These are phyloP conservation scores for Ryuthela nishihirai DNA, from an alignment of 2,888 invertebrate species.

Conservation along the genomic window DNA sequence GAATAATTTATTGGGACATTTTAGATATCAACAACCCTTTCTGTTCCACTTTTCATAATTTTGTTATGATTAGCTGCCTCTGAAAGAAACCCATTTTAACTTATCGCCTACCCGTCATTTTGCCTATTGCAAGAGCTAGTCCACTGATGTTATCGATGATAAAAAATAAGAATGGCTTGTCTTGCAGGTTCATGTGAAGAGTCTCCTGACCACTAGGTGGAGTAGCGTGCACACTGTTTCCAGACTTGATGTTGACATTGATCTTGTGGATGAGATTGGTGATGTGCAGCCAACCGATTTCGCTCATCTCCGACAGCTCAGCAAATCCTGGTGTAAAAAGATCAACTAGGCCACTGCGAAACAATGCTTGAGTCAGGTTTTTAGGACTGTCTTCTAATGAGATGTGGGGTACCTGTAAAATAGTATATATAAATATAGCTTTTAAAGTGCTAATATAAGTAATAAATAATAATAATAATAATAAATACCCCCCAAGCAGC, in stretches of 20 bases:
- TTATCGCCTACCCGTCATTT: constrained; percentile 31
- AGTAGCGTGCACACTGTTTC: constrained; percentile 14
- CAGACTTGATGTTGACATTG: constrained; percentile 36
- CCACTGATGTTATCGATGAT: constrained; percentile 43
- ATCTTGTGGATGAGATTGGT: constrained; percentile 43
- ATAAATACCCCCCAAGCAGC: no score
- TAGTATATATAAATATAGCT: no score
- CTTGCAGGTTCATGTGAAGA: constrained; percentile 27
- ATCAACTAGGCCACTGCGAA: constrained; percentile 40
- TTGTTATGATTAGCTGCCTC: no score
- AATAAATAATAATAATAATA: no score
- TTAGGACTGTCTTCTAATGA: constrained; percentile 39
- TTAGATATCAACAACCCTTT: no score
- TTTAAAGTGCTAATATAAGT: no score
- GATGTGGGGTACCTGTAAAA: constrained; percentile 41
- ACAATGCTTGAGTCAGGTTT: constrained; percentile 40
- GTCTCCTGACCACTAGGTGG: constrained; percentile 36
- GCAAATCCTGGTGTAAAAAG: constrained; percentile 43
- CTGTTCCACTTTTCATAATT: no score
- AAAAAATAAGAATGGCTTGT: constrained; percentile 42
- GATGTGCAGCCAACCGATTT: constrained; percentile 43
- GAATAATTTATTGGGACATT: no score
- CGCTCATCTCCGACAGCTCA: constrained; percentile 40
- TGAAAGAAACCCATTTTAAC: no score
- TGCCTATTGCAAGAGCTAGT: constrained; percentile 43